Base-by-base conservation (phyloP, 2,113 vertebrate species). In the Oreocharis arfaki region DNA sequence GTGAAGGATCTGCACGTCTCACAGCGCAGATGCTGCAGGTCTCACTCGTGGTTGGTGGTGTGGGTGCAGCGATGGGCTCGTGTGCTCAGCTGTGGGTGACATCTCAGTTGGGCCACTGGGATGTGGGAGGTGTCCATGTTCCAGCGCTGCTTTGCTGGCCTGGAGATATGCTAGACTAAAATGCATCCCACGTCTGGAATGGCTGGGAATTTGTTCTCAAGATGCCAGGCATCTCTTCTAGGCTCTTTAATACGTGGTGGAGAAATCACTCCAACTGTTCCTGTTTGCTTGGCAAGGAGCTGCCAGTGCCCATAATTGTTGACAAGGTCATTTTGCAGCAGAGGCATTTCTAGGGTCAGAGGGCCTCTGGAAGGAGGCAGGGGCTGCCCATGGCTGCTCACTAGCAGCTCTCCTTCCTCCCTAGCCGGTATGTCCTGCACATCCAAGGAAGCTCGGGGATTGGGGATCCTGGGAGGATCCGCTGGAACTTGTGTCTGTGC, bases 371-470 rank as follows among this genome's bases (percentile, higher is more conserved):
- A 50, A 64, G 39, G 6, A 47, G 80, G 11, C 0, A 9, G 10
- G 17, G 21, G 32, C 7, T 42, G 27, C 39, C 18, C 2, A 3
- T 60, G 73, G 42, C 56, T 3, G 2, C 59, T 90, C 19, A 76
- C 27, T 53, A 23, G 64, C 2, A 1, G 13, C 27, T 92, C 63
- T 94, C 39, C 69, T 70, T 96, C 94, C 63, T 9, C 80, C 53
- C 59, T 81, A 98, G 98, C 95, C 98, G 98, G 35, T 98, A 98
- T 0, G 98, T 98, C 53, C 98, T 98, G 23, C 98, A 98, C 90
- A 98, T 98, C 94, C 98, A 98, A 96, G 98, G 98, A n/a, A 98
- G 98, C 94, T 97, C 93, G 37, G 98, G 98, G 86, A 98, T 98
- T 0, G 98, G 98, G 46, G 95, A 97, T 73, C 98, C 98, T 0